A percentile compares a stretch with the other conserved stretches of the same genome.
Conservation (phyloP, 2,888 invertebrate genomes). For the Alloscopus bannaensis region DNA sequence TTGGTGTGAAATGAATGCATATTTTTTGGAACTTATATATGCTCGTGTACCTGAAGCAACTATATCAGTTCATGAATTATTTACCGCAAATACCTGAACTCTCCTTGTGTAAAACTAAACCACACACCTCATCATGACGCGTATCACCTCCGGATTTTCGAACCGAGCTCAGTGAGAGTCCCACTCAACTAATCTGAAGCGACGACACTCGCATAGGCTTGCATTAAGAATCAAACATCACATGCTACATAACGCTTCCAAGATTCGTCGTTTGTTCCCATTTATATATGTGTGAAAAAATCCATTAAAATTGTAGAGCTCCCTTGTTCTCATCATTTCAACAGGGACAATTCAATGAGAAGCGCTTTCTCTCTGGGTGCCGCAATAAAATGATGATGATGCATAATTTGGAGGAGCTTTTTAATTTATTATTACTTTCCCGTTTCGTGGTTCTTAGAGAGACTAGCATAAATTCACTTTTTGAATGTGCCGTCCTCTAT, state of each 20-base stretch:
- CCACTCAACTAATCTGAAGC: too few species aligned
- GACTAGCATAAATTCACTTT: too few species aligned
- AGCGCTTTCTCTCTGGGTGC: too few species aligned
- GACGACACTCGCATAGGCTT: background rate
- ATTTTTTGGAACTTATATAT: conserved; percentile 3
- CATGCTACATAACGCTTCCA: background rate
- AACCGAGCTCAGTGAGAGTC: too few species aligned
- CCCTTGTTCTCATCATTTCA: conserved; percentile 23
- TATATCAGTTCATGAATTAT: conserved; percentile 33
- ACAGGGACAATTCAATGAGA: too few species aligned
- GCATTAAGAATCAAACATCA: background rate
- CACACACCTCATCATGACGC: conserved; percentile 8
- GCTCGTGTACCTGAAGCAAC: background rate
- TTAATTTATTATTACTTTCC: too few species aligned
- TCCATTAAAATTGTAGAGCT: conserved; percentile 33
- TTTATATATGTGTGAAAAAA: conserved; percentile 7
- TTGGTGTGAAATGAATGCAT: background rate
- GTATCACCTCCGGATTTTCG: background rate
- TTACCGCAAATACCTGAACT: conserved; percentile 31
- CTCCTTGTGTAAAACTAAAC: too few species aligned
- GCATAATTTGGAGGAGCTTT: too few species aligned
- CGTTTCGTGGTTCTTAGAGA: too few species aligned
- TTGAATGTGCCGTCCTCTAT: too few species aligned
- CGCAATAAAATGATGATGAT: too few species aligned
- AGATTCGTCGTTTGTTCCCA: background rate